Conservation (phyloP, 2,888 invertebrate species). For the Machimus atricapillus region DNA sequence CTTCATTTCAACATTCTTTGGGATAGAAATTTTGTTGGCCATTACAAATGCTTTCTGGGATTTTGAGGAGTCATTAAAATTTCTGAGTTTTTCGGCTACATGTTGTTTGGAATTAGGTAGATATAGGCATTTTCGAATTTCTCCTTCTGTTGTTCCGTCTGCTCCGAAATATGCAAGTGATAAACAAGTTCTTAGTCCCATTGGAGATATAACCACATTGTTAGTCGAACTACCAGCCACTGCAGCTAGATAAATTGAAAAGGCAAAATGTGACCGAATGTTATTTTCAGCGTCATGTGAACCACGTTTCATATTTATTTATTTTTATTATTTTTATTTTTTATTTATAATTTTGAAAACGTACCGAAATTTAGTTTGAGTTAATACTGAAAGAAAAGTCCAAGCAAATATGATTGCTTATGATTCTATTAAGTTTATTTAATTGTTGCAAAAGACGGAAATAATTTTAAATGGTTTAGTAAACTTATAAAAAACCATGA, state of each 20-base stretch:
- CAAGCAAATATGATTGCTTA: background rate
- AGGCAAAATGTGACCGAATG: constrained; percentile 50
- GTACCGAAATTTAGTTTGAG: background rate
- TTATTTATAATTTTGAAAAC: background rate
- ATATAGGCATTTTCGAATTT: constrained; percentile 61
- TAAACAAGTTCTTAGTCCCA: constrained; percentile 77
- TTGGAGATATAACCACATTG: constrained; percentile 77
- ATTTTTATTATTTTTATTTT: background rate
- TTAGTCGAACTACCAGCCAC: constrained; percentile 62
- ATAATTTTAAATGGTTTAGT: no score
- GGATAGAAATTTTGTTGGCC: background rate
- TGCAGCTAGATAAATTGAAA: constrained; percentile 54
- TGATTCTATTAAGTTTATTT: no score
- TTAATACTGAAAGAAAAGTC: background rate
- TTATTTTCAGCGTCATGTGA: background rate
- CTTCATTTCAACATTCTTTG: background rate
- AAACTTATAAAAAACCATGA: no score
- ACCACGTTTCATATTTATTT: background rate
- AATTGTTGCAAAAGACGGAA: no score
- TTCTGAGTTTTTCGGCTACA: constrained; percentile 10
- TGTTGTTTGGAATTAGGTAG: background rate
- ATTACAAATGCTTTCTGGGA: background rate
- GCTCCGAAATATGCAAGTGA: constrained; percentile 79
- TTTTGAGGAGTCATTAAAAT: background rate
- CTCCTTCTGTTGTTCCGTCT: constrained; percentile 67